These are phyloP conservation scores for Copsychus sechellarum DNA, from an alignment of 2,113 vertebrate species.

Conservation along the genomic window DNA sequence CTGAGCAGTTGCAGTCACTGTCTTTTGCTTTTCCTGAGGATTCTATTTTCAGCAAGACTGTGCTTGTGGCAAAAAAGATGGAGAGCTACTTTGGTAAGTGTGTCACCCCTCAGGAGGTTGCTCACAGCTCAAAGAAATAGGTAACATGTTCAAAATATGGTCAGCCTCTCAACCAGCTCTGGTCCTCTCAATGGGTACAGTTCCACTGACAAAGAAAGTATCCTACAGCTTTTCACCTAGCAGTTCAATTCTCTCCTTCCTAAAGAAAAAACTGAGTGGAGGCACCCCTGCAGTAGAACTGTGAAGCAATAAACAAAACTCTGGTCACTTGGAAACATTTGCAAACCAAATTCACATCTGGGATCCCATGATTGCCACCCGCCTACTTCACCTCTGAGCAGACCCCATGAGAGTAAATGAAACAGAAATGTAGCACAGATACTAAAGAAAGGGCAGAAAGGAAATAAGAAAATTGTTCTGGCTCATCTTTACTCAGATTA, in stretches of 20 bases:
- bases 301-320: background rate
- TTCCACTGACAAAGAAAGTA: background rate
- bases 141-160: background rate
- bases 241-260: background rate
- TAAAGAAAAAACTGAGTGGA: background rate
- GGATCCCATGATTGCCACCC: background rate
- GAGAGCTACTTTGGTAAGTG: slow-evolving; percentile 19
- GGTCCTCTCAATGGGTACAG: fast-evolving
- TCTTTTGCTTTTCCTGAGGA: slow-evolving; percentile 5
- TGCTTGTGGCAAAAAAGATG: background rate
- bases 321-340: background rate
- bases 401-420: fast-evolving
- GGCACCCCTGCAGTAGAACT: background rate
- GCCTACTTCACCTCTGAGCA: background rate
- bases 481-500: background rate
- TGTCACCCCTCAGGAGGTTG: slow-evolving; percentile 6
- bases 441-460: background rate
- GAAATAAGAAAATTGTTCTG: background rate
- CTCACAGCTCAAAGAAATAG: background rate
- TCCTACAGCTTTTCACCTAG: background rate
- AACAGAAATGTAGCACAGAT: background rate
- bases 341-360: background rate
- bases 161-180: background rate
- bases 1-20: background rate
- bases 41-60: slow-evolving; percentile 18